Evolutionary conservation across 2,888 invertebrate species (phyloP).

Genomic region (Gasteruption jaculator): DNA sequence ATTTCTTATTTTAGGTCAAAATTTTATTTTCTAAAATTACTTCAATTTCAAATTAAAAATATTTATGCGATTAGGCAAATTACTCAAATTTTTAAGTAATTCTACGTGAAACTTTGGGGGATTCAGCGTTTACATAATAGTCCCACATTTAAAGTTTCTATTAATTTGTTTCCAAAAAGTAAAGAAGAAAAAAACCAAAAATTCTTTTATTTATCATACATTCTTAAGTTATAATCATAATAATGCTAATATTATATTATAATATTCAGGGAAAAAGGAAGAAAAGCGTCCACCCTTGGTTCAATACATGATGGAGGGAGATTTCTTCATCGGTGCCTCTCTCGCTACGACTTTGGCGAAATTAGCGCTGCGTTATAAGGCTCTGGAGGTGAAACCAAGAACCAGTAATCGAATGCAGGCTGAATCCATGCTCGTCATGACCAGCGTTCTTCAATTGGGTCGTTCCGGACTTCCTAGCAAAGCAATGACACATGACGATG

Average conservation of each 20-base stretch:
- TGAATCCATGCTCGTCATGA: conserved; percentile 83
- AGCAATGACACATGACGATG: conserved; percentile 93
- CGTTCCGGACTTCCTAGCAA: conserved; percentile 59
- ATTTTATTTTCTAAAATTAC: not conserved
- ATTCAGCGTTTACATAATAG: no score
- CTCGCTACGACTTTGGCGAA: conserved; percentile 89
- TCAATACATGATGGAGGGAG: conserved; percentile 87
- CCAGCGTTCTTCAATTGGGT: conserved; percentile 81
- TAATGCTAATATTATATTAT: conserved; percentile 11
- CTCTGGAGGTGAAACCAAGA: conserved; percentile 33
- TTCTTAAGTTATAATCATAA: no score
- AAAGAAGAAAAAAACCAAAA: no score
- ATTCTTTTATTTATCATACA: no score
- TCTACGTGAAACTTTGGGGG: no score
- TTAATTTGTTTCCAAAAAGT: no score
- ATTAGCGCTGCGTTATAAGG: conserved; percentile 64
- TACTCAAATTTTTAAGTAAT: no score
- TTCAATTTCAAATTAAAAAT: no score
- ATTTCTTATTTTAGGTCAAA: not conserved
- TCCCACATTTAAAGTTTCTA: no score
- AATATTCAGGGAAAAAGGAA: conserved; percentile 54
- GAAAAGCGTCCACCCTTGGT: conserved; percentile 76
- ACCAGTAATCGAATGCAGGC: conserved; percentile 62
- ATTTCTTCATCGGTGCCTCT: conserved; percentile 93
- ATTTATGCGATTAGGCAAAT: no score